phyloP scores from a whole-genome alignment of 2,888 invertebrate species.

The Nymphalis polychloros region DNA sequence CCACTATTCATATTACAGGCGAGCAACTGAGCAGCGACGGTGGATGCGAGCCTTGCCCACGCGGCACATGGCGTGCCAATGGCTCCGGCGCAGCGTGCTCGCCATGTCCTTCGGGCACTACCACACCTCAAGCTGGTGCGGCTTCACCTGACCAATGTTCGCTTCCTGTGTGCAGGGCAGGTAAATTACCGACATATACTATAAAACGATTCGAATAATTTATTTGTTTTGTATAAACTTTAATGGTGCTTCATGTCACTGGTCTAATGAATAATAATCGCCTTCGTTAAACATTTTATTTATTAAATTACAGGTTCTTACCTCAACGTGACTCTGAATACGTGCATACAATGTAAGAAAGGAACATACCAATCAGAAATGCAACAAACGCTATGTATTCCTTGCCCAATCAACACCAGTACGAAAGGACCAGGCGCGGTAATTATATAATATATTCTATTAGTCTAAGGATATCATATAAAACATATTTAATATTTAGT shows the following conservation, averaged over 20 bases:
- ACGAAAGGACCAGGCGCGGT: slow-evolving; percentile 91
- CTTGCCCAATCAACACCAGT: slow-evolving; percentile 95
- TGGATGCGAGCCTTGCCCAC: slow-evolving; percentile 94
- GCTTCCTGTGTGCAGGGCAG: slow-evolving; percentile 91
- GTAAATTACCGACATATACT: slow-evolving; percentile 53
- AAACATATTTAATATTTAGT: too few relatives aligned
- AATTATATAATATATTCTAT: slow-evolving; percentile 60
- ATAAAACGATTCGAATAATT: too few relatives aligned
- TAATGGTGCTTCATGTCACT: too few relatives aligned
- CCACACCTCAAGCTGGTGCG: slow-evolving; percentile 92
- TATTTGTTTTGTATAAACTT: too few relatives aligned
- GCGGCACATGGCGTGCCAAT: slow-evolving; percentile 92
- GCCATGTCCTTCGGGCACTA: slow-evolving; percentile 93
- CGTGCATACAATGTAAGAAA: slow-evolving; percentile 92
- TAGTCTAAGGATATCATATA: too few relatives aligned
- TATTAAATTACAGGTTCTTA: slow-evolving; percentile 84
- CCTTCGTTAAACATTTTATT: neutral
- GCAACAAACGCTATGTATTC: slow-evolving; percentile 92
- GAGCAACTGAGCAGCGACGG: slow-evolving; percentile 93
- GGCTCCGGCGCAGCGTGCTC: slow-evolving; percentile 95
- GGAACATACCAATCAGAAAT: slow-evolving; percentile 95
- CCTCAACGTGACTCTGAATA: slow-evolving; percentile 92
- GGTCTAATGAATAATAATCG: too few relatives aligned
- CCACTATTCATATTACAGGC: slow-evolving; percentile 66
- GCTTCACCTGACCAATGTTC: slow-evolving; percentile 94